These are phyloP conservation scores for Sarcoramphus papa DNA, from an alignment of 2,797 vertebrate genomes.

Conservation along the genomic window DNA sequence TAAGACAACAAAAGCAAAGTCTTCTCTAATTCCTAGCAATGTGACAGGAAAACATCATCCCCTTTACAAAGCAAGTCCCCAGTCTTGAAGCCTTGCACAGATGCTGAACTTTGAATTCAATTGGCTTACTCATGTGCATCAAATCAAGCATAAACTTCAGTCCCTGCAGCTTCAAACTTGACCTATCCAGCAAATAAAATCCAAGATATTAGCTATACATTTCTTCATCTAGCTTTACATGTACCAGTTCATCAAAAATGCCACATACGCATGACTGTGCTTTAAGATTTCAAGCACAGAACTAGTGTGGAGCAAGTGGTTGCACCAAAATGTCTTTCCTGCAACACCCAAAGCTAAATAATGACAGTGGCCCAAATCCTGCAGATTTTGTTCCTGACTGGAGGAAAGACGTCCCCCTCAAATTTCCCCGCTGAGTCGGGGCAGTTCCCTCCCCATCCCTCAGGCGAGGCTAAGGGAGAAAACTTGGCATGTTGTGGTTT, in stretches of 20 bases:
- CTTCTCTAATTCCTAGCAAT: neutral
- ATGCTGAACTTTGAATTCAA: conserved; percentile 54
- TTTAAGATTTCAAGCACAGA: neutral
- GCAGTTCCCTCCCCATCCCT: neutral
- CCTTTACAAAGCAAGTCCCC: neutral
- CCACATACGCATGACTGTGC: accelerated
- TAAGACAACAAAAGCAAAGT: neutral
- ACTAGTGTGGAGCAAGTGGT: neutral
- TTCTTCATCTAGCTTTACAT: neutral
- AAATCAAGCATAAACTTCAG: conserved; percentile 34
- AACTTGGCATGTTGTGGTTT: neutral
- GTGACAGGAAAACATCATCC: neutral
- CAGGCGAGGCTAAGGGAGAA: neutral
- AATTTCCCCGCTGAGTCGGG: neutral
- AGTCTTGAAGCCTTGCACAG: conserved; percentile 8
- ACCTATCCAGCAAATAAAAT: conserved; percentile 13
- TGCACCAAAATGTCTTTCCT: neutral
- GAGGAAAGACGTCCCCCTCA: accelerated
- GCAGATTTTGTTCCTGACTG: neutral
- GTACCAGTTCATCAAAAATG: neutral
- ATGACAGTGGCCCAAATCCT: neutral
- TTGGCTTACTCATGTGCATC: conserved; percentile 6
- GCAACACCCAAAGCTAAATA: neutral
- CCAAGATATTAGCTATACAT: neutral
- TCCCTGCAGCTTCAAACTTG: conserved; percentile 32